Evolutionary conservation across 2,113 vertebrate genomes (phyloP).

Genomic region (Lipotes vexillifer): DNA sequence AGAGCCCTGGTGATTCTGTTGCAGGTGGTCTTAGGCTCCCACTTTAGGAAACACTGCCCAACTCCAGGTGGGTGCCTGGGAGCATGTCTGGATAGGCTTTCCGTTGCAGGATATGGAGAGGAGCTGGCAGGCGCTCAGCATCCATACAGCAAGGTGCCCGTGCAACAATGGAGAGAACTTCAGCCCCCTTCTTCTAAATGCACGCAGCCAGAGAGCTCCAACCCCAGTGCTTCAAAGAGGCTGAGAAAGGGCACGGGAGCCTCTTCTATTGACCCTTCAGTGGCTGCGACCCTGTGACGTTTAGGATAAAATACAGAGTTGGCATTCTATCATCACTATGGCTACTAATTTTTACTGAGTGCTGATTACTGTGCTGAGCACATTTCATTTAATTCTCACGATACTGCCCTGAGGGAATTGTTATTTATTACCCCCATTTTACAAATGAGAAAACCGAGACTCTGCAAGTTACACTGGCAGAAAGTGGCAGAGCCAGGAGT

Average conservation of each 20-base stretch:
- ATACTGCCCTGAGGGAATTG: neutral
- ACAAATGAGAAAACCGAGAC: neutral
- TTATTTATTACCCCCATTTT: neutral
- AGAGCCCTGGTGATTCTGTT: neutral
- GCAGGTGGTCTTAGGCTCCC: neutral
- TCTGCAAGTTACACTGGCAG: neutral
- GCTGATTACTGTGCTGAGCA: neutral
- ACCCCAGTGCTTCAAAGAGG: accelerated
- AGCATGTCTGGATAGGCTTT: neutral
- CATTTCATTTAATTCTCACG: neutral
- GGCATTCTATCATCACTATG: neutral
- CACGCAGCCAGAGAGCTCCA: neutral
- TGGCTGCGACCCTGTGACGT: neutral
- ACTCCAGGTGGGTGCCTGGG: neutral
- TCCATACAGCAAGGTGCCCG: too few species aligned
- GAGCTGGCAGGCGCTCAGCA: neutral
- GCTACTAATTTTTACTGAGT: neutral
- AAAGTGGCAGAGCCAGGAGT: neutral
- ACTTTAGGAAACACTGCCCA: neutral
- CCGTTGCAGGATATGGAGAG: accelerated
- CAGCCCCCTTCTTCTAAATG: neutral
- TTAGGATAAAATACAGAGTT: neutral
- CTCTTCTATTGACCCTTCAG: accelerated
- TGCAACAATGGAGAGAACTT: accelerated
- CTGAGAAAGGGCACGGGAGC: neutral